phyloP scores from a whole-genome alignment of 2,113 vertebrate genomes.

The Xerus inauris region DNA sequence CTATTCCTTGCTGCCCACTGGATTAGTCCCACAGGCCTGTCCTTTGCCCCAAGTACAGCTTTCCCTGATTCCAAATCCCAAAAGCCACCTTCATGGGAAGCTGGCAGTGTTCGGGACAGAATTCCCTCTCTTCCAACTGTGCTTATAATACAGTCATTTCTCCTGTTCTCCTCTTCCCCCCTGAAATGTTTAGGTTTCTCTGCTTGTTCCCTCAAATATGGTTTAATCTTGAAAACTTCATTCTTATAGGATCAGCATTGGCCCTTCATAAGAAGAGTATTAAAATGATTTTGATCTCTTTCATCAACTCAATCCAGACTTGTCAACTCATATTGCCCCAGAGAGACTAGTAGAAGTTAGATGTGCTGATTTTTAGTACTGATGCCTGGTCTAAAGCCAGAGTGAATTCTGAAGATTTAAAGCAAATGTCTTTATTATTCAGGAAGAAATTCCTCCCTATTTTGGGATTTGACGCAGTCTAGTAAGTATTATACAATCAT shows the following conservation, averaged over 20 bases:
- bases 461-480: background rate
- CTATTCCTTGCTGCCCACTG: accelerated
- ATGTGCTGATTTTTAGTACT: conserved; percentile 50
- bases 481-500: background rate
- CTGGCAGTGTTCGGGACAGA: background rate
- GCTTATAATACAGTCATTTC: background rate
- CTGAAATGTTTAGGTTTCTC: background rate
- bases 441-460: conserved; percentile 49
- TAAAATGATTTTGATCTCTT: conserved; percentile 41
- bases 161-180: background rate
- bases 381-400: conserved; percentile 37
- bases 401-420: conserved; percentile 42
- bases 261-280: background rate
- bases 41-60: background rate
- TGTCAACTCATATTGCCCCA: conserved; percentile 1
- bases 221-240: background rate
- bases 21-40: background rate
- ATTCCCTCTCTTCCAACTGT: background rate
- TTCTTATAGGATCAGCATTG: background rate
- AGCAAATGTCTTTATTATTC: conserved; percentile 37
- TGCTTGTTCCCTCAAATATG: background rate
- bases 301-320: background rate
- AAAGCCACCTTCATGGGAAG: background rate
- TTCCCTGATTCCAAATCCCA: background rate
- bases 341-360: conserved; percentile 37